These are phyloP conservation scores for Tetraneura akinire DNA, from an alignment of 1,140 invertebrate species.

Conservation along the genomic window DNA sequence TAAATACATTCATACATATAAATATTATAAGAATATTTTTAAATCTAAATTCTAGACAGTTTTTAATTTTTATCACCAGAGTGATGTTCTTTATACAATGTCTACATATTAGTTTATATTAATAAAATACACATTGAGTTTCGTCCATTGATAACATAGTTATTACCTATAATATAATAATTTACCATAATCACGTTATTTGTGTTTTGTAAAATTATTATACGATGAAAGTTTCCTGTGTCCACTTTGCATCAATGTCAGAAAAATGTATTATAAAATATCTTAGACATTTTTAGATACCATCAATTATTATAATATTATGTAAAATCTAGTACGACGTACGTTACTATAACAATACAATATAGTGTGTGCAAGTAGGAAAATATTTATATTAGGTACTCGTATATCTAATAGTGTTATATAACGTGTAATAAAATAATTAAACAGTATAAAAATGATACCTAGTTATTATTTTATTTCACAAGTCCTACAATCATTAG, in stretches of 20 bases:
- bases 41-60: conserved; percentile 22
- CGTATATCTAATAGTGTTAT: neutral
- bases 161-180: too few species aligned
- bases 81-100: neutral
- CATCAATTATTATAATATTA: neutral
- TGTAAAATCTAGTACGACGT: neutral
- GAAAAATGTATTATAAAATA: too few species aligned
- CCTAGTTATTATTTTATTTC: too few species aligned
- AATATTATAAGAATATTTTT: conserved; percentile 8
- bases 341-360: neutral
- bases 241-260: neutral
- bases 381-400: neutral
- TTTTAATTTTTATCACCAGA: neutral
- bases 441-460: too few species aligned
- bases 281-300: too few species aligned
- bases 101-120: conserved; percentile 12
- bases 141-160: neutral
- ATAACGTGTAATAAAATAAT: too few species aligned
- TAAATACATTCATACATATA: conserved; percentile 5
- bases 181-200: neutral
- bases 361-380: conserved; percentile 10
- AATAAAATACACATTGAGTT: neutral
- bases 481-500: too few species aligned
- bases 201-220: neutral
- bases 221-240: neutral